Base-by-base conservation (phyloP, 2,888 invertebrate species). In the Campoletis raptor region DNA sequence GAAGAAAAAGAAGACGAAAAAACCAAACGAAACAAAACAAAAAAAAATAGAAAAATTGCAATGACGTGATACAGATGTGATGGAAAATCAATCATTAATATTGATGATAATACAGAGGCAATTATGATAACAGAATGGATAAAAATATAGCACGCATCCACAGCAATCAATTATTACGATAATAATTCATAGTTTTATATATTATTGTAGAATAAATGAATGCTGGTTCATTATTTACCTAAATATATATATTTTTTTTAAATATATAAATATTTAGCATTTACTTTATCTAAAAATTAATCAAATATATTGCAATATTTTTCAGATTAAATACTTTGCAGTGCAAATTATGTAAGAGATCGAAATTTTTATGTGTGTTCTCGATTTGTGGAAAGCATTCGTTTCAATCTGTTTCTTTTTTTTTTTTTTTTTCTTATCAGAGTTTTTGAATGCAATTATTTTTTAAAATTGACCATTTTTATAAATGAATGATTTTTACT, bases 81-180 rank as follows among this genome's bases (percentile, higher is more conserved):
- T 78, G 64, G 37, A 67, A 64, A 52, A 81, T 77, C 61, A 70
- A 80, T 82, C 86, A 74, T 88, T 74, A 83, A 76, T 79, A 78
- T 85, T 40, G 87, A 89, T 87, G 72, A 76, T 83, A 85, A 83
- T 87, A 24, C 52, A 89, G 85, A 66, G 86, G 57, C 73, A 42
- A 84, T 88, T 89, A 89, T 87, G 70, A 73, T 87, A 87, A 85
- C 85, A 24, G 21, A 88, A 87, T 66, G 79, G 52, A 81, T 30
- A 79, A 70, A 74, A 72, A 76, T 79, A 85, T 76, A 87, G 87
- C 85, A 88, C 86, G 90, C 89, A 89, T 90, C 82, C 78, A 80
- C 78, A 89, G 87, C 83, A 90, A 81, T 86, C 78, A 82, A 83
- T 87, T 76, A 83, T 87, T 76, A 82, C 87, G 67, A 87, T 67